Evolutionary conservation across 2,113 vertebrate genomes (phyloP), one percentile per base, ranked within the genome.

Genomic region (Gavialis gangeticus): DNA sequence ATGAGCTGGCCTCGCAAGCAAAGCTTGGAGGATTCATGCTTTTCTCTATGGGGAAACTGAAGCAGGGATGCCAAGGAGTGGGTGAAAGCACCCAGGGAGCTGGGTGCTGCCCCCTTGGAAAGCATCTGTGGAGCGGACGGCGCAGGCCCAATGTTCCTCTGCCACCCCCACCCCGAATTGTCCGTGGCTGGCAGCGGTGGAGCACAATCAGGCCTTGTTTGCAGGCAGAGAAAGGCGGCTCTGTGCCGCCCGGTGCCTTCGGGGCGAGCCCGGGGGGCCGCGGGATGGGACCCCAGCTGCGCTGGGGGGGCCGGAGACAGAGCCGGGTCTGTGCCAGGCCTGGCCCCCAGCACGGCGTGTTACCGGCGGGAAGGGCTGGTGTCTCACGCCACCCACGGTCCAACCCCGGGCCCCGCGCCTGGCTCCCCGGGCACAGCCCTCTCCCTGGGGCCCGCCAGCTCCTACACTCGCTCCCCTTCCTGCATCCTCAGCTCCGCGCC

Each of bases 221-320:
- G 17, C 88, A 84, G 96, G 88, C 4, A 56, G 93, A 98, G 95
- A 98, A 98, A 95, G 97, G 97, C 91, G 82, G 97, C 94, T 98
- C 98, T 98, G 91, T 94, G 88, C 94, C 13, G 17, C 55, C 0
- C 55, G 62, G 95, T 77, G 91, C 94, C 85, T 12, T 92, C 55
- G 85, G 95, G 97, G 96, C 57, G 91, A 93, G 87, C 82, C 46
- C 22, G 13, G 57, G 73, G 75, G 88, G 88, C 81, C 96, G 27
- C 90, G 85, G 97, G 93, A 81, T 98, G 98, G 98, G 98, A 98
- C 98, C 82, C 91, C 95, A 95, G 97, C 97, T 85, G 92, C 97
- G 95, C 96, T 98, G 98, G 98, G 98, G 98, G 98, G 84, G 96
- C 97, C 16, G 34, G 69, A 89, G 96, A 95, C 96, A 96, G 95